Evolutionary conservation across 2,797 vertebrate genomes (phyloP).

Genomic region (Oreonectes daqikongensis): DNA sequence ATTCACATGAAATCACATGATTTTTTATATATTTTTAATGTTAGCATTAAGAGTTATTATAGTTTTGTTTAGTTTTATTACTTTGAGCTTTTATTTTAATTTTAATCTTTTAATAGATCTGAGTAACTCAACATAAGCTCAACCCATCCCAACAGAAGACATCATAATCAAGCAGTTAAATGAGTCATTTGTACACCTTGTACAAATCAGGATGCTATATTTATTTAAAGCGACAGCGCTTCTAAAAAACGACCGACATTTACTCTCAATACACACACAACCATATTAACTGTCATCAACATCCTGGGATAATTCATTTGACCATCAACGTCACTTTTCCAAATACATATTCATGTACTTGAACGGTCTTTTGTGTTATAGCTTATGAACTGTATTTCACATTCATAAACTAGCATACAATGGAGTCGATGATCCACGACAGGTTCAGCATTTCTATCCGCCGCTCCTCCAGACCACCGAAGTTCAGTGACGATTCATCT

Average conservation of each 20-base stretch:
- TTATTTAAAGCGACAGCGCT: too few species aligned
- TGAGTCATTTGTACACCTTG: constrained; percentile 31
- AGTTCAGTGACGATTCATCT: constrained; percentile 13
- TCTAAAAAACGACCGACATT: too few species aligned
- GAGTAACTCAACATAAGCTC: constrained; percentile 52
- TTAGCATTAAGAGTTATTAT: too few species aligned
- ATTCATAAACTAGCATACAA: background rate
- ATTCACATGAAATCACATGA: too few species aligned
- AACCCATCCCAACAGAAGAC: constrained; percentile 43
- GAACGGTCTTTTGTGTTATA: background rate
- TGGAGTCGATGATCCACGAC: constrained; percentile 4
- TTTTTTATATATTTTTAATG: too few species aligned
- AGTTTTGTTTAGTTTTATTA: too few species aligned
- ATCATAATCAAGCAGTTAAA: constrained; percentile 36
- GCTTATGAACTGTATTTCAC: background rate
- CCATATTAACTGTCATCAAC: too few species aligned
- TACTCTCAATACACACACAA: too few species aligned
- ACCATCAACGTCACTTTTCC: background rate
- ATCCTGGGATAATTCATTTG: too few species aligned
- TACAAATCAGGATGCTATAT: background rate
- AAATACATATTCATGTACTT: background rate
- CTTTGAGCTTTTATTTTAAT: too few species aligned
- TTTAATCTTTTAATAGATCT: too few species aligned
- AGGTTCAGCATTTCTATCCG: background rate
- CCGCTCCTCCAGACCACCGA: constrained; percentile 18